Evolutionary conservation across 2,797 vertebrate species (phyloP).

Genomic region (Delichon dasypus): DNA sequence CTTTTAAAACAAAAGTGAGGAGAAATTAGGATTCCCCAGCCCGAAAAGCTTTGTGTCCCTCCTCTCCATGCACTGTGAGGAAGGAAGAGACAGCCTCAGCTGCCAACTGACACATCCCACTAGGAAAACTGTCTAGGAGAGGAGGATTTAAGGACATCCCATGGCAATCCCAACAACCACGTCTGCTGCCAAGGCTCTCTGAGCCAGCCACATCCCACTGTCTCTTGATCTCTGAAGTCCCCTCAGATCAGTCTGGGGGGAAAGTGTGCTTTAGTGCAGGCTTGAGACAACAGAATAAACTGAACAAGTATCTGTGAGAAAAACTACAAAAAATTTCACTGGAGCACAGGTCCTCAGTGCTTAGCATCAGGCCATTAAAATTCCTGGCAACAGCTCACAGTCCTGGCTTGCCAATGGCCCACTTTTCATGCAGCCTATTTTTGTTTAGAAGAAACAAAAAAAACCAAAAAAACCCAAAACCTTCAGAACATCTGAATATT

Average conservation of each 20-base stretch:
- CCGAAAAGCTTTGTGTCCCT: neutral
- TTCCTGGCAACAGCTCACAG: neutral
- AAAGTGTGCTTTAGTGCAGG: neutral
- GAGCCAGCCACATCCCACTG: neutral
- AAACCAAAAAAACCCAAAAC: neutral
- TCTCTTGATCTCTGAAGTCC: neutral
- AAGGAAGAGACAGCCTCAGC: neutral
- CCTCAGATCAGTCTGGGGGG: neutral
- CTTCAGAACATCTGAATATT: constrained; percentile 45
- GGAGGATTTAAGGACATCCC: neutral
- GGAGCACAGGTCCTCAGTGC: neutral
- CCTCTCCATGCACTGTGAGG: neutral
- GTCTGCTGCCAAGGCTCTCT: neutral
- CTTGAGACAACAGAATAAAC: neutral
- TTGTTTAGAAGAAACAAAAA: constrained; percentile 39
- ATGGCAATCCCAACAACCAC: neutral
- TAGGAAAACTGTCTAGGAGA: neutral
- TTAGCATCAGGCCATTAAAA: constrained; percentile 9
- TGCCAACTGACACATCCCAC: neutral
- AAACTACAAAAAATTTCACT: neutral
- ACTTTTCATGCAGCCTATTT: constrained; percentile 44
- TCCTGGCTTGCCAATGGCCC: constrained; percentile 20
- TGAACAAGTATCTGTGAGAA: neutral
- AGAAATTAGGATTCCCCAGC: neutral
- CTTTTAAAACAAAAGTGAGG: neutral